A percentile compares a stretch with the other conserved stretches of the same genome.
phyloP scores from a whole-genome alignment of 2,797 vertebrate species.

The Diplodus puntazzo region DNA sequence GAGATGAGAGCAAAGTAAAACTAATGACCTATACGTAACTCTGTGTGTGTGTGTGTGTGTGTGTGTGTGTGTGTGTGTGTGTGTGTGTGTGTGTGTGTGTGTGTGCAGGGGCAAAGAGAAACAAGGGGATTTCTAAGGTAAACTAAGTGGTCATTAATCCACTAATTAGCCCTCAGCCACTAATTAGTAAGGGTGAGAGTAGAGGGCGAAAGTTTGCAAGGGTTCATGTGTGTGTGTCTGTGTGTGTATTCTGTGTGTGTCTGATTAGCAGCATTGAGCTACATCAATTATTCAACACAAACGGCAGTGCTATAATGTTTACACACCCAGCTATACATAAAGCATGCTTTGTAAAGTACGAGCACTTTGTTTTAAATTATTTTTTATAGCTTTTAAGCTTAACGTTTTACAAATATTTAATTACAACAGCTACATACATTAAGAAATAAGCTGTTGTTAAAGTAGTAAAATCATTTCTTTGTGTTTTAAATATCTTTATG shows the following conservation, averaged over 20 bases:
- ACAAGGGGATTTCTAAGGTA: conserved; percentile 65
- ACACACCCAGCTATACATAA: conserved; percentile 36
- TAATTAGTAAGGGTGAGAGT: conserved; percentile 91
- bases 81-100: conserved; percentile 6
- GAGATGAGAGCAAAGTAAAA: conserved; percentile 31
- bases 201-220: conserved; percentile 83
- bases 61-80: conserved; percentile 1
- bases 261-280: conserved; percentile 52
- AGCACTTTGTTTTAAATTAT: conserved; percentile 8
- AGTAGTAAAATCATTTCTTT: neutral
- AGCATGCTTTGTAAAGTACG: conserved; percentile 39
- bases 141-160: conserved; percentile 91
- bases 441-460: neutral
- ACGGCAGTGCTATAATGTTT: conserved; percentile 41
- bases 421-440: neutral
- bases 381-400: neutral
- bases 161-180: conserved; percentile 91
- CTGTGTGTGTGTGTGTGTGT: conserved; percentile 3
- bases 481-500: neutral
- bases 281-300: conserved; percentile 69
- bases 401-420: neutral
- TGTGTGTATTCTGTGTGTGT: conserved; percentile 10
- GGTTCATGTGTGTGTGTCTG: conserved; percentile 68
- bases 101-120: conserved; percentile 18
- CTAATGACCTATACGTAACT: conserved; percentile 19